Evolutionary conservation across 1,140 invertebrate species (phyloP), one percentile per base, ranked within the genome.

Genomic region (Latrodectus geometricus): DNA sequence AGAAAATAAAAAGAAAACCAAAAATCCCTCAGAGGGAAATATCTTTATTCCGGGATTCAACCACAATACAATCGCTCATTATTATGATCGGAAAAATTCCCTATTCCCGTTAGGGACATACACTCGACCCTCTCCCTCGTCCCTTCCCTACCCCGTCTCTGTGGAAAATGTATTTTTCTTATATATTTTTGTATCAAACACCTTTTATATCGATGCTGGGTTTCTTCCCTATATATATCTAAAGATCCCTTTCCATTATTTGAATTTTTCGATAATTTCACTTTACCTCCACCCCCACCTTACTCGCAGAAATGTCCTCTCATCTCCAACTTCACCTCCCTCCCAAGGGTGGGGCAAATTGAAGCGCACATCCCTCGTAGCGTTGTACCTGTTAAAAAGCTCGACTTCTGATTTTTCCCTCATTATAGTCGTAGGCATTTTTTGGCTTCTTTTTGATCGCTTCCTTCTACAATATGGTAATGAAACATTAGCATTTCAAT

Each of bases 211-310:
- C 48, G 73, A 68, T 48, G 72, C 35, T 75, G 54, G 49, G 54
- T 68, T 84, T 84, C 68, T 76, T 61, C 12, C 56, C 23, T 48
- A 65, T 68, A 72, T 76, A 82, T 61, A 82, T 72, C 56, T 84
- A 75, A 56, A 86, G 69, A 17, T 49, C 14, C 50, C 21, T 56
- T 77, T 86, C 83, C 65, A 86, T 86, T 86, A 86, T 86, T 86
- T 86, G 83, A 86, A 86, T 86, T 86, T 86, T 86, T 86, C 83
- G 83, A 86, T 86, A 86, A 86, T 86, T 86, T 86, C 83, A 78
- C 82, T 84, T 84, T 75, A 20, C 56, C 82, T 56, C 54, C 49
- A n/a, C 20, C 21, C 66, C 21, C 12, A 20, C 15, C 23, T 61
- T 48, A 21, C 50, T 20, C 23, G 49, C 52, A 54, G 52, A 54